Evolutionary conservation across 2,797 vertebrate species (phyloP).

Genomic region (Denticeps clupeoides): DNA sequence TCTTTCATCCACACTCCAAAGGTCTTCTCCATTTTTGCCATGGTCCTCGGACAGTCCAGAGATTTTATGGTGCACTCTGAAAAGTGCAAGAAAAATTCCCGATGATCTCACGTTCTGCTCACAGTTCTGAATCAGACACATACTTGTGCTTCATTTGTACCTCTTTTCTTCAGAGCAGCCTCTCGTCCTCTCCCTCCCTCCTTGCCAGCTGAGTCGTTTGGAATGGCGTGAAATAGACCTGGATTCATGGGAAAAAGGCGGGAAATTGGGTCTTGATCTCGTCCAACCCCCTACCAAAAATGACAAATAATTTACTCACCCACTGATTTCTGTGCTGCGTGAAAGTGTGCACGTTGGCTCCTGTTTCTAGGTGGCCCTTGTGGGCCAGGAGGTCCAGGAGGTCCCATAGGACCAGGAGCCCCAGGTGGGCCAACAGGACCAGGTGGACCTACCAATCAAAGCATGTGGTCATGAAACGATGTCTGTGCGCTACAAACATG

Average conservation of each 20-base stretch:
- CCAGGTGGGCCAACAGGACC: constrained; percentile 48
- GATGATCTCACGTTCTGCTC: too few species aligned
- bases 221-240: constrained; percentile 50
- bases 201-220: constrained; percentile 64
- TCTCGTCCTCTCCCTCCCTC: constrained; percentile 40
- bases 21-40: constrained; percentile 68
- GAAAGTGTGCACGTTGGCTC: constrained; percentile 58
- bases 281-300: too few species aligned
- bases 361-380: constrained; percentile 62
- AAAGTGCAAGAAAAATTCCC: too few species aligned
- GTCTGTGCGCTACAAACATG: background rate
- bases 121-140: background rate
- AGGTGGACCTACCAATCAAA: constrained; percentile 34
- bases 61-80: constrained; percentile 74
- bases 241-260: background rate
- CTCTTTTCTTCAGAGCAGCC: constrained; percentile 46
- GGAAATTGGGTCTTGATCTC: too few species aligned
- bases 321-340: constrained; percentile 47
- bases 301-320: constrained; percentile 36
- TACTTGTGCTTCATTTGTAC: constrained; percentile 41
- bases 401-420: constrained; percentile 67
- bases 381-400: constrained; percentile 65
- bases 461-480: background rate
- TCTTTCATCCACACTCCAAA: constrained; percentile 92
- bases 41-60: constrained; percentile 68